These are phyloP conservation scores for Lithobates sylvaticus DNA, from an alignment of 2,797 vertebrate species.

Conservation along the genomic window DNA sequence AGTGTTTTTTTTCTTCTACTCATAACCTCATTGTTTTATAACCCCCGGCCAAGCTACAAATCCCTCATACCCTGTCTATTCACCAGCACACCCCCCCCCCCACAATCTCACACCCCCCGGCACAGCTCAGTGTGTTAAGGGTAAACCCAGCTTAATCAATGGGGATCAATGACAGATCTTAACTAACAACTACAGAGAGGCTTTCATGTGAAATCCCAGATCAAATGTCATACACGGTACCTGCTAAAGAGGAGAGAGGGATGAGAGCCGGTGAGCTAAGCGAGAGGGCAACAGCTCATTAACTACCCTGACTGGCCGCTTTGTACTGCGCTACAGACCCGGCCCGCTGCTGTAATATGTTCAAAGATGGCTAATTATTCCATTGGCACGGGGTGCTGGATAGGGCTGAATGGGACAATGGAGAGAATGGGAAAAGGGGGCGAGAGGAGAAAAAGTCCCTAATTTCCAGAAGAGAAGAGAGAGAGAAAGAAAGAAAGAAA, in stretches of 20 bases:
- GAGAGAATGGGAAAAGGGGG: background rate
- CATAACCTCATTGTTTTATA: constrained; percentile 92
- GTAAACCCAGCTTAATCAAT: constrained; percentile 88
- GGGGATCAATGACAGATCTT: constrained; percentile 89
- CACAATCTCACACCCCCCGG: constrained; percentile 71
- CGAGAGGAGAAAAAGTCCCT: too few species aligned
- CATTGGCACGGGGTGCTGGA: background rate
- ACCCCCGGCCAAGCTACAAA: constrained; percentile 82
- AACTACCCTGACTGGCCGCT: background rate
- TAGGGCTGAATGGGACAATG: background rate
- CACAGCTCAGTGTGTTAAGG: constrained; percentile 79
- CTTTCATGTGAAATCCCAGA: constrained; percentile 90
- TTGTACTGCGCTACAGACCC: constrained; percentile 4
- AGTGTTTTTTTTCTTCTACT: constrained; percentile 79
- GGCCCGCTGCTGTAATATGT: background rate
- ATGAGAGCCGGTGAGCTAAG: background rate
- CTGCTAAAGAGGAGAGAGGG: constrained; percentile 26
- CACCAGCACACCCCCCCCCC: constrained; percentile 70
- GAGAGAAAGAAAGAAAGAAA: background rate
- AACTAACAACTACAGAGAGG: constrained; percentile 88
- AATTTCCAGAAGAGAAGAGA: background rate
- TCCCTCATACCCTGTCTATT: constrained; percentile 37
- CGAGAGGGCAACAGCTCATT: constrained; percentile 1
- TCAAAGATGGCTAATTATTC: background rate
- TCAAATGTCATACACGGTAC: constrained; percentile 79